These are phyloP conservation scores for Gasterosteus aculeatus DNA, from an alignment of 2,113 vertebrate species.

Conservation along the genomic window DNA sequence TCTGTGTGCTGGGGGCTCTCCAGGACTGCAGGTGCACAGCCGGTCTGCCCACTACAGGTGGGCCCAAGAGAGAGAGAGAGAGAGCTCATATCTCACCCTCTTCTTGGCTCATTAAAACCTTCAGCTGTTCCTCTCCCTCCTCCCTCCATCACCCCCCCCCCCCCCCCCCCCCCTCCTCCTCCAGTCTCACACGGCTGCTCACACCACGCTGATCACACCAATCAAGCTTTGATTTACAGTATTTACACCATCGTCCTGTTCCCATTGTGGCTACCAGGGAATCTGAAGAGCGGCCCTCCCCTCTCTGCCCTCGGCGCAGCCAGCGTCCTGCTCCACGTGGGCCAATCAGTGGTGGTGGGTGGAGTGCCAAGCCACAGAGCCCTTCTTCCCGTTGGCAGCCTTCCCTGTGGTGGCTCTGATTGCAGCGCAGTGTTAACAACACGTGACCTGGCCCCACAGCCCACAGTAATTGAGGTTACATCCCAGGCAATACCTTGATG, in stretches of 20 bases:
- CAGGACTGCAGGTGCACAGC: constrained; percentile 65
- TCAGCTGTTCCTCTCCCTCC: constrained; percentile 65
- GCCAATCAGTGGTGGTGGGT: constrained; percentile 73
- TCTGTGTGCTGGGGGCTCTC: constrained; percentile 48
- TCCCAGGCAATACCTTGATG: constrained; percentile 73
- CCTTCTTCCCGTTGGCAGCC: constrained; percentile 71
- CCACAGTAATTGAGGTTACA: constrained; percentile 77
- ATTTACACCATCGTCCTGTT: constrained; percentile 62
- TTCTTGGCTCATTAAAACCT: constrained; percentile 74
- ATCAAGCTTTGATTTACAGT: constrained; percentile 76
- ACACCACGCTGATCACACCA: constrained; percentile 66
- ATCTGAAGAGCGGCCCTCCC: constrained; percentile 60
- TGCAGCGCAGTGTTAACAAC: constrained; percentile 73
- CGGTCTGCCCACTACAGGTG: constrained; percentile 66
- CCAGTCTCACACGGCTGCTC: constrained; percentile 51
- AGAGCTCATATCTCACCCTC: constrained; percentile 51
- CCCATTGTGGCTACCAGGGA: constrained; percentile 62
- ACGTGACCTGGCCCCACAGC: constrained; percentile 72
- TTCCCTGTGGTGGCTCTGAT: constrained; percentile 73
- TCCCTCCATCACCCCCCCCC: background rate
- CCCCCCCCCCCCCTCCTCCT: constrained; percentile 1
- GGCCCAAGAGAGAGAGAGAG: constrained; percentile 45
- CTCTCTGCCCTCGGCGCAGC: constrained; percentile 40
- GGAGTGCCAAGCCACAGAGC: constrained; percentile 74
- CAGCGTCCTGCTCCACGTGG: constrained; percentile 68